These are phyloP conservation scores for Carposina sasakii DNA, from an alignment of 1,140 invertebrate species.

Conservation along the genomic window DNA sequence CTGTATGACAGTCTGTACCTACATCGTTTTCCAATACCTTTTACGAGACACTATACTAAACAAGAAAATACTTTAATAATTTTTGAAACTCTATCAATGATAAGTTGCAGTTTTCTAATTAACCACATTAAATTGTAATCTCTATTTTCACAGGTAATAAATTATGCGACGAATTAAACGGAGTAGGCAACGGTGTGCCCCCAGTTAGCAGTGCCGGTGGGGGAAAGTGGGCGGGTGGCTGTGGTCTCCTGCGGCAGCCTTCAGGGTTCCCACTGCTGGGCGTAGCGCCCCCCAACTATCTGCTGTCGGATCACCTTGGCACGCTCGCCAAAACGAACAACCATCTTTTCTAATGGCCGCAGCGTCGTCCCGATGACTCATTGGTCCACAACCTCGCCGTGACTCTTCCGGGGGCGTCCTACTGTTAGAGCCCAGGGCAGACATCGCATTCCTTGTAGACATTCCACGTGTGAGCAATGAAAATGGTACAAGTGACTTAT, in stretches of 20 bases:
- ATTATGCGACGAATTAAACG: constrained; percentile 57
- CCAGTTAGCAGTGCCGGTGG: constrained; percentile 40
- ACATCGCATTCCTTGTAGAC: constrained; percentile 18
- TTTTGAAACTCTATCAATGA: too few relatives aligned
- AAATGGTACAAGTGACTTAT: constrained; percentile 6
- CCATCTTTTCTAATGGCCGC: constrained; percentile 68
- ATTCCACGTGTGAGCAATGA: constrained; percentile 13
- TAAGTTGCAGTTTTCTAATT: too few relatives aligned
- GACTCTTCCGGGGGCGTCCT: neutral
- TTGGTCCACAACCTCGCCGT: neutral
- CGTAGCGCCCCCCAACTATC: constrained; percentile 62
- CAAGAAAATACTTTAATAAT: too few relatives aligned
- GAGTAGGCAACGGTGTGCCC: constrained; percentile 35
- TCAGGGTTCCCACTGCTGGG: constrained; percentile 62
- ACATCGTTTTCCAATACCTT: too few relatives aligned
- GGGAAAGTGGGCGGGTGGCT: constrained; percentile 61
- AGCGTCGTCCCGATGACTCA: constrained; percentile 15
- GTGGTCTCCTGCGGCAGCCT: constrained; percentile 60
- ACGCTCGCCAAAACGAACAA: constrained; percentile 65
- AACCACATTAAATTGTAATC: too few relatives aligned
- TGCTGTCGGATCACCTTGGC: constrained; percentile 63
- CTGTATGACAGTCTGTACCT: too few relatives aligned
- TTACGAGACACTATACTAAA: too few relatives aligned
- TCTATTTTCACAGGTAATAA: constrained; percentile 56
- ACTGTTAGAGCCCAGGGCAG: neutral